Conservation (phyloP, 2,888 invertebrate genomes). For the Drosophila algonquin region DNA sequence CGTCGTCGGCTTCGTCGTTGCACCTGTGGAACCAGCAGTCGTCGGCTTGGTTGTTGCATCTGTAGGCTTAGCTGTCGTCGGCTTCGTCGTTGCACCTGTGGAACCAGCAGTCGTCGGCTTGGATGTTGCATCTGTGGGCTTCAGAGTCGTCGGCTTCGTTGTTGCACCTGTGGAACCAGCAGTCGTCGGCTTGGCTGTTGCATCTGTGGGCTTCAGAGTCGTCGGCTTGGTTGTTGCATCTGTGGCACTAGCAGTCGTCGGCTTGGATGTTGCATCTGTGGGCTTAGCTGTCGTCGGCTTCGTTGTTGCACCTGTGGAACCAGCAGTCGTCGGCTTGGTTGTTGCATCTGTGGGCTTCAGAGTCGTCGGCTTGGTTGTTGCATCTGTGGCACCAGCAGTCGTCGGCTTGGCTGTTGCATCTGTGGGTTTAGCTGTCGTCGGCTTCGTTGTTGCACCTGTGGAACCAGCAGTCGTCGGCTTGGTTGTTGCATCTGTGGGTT, state of each 20-base stretch:
- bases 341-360: neutral
- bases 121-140: neutral
- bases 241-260: neutral
- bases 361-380: neutral
- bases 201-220: neutral
- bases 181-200: neutral
- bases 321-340: neutral
- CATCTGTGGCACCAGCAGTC: neutral
- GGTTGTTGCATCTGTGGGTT: neutral
- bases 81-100: neutral
- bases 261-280: neutral
- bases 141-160: neutral
- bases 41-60: neutral
- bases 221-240: neutral
- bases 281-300: constrained; percentile 4
- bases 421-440: constrained; percentile 1
- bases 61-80: neutral
- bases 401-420: neutral
- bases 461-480: neutral
- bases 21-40: neutral
- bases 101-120: constrained; percentile 8
- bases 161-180: constrained; percentile 1
- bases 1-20: neutral
- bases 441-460: neutral
- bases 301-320: neutral